Evolutionary conservation across 2,888 invertebrate species (phyloP), one percentile per base, ranked within the genome.

Genomic region (Apoda limacodes): DNA sequence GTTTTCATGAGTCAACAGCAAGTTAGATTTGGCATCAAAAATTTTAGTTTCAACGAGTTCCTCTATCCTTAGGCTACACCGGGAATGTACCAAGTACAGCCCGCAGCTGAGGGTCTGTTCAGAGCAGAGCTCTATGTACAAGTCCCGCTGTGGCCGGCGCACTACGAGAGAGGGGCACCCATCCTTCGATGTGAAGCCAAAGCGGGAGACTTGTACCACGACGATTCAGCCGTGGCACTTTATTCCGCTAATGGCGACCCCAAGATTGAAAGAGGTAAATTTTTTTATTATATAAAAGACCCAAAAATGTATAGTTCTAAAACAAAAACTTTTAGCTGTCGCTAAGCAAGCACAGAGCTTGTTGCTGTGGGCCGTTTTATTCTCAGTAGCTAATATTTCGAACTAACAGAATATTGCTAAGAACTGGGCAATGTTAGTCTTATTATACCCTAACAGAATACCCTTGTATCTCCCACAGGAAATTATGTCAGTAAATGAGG

Each of bases 221-320:
- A 85, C 53, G 83, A 85, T 55, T 80, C 83, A 22, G 84, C 84
- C 20, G 71, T 85, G 17, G 84, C 86, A 32, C 70, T 88, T 28
- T 84, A 84, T 40, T 82, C 84, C 20, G 85, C 85, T 28, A 83
- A 86, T 32, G 83, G 87, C 27, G 86, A 88, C 50, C 89, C 89
- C 30, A 84, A 88, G 46, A 88, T 88, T 37, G 88, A 88, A 63
- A 83, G 87, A 84, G 88, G 88, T 87, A 53, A 69, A 5, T 17
- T 6, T 7, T 17, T 17, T 5, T 5, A 6, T 7, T 17, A n/a
- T n/a, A n/a, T n/a, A n/a, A n/a, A n/a, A n/a, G n/a, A n/a, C n/a
- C n/a, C n/a, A n/a, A n/a, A n/a, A n/a, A n/a, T n/a, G n/a, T n/a
- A n/a, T n/a, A n/a, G n/a, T n/a, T n/a, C n/a, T n/a, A n/a, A n/a